Conservation (phyloP, 2,888 invertebrate genomes). For the Copidosoma aretas region DNA sequence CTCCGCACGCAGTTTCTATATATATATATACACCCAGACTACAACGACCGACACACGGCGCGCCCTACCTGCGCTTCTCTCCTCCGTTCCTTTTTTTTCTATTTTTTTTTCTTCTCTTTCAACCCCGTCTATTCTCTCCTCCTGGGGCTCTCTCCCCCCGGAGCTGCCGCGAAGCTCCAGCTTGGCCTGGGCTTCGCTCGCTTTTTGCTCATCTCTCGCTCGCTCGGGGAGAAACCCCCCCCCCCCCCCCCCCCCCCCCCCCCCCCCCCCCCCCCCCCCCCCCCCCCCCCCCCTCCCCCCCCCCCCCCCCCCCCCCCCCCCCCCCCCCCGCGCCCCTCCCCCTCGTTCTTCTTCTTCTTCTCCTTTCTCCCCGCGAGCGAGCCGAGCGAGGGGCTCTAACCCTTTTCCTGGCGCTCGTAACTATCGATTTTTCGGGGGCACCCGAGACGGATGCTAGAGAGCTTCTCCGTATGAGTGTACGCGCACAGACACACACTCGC, state of each 20-base stretch:
- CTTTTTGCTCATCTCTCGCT: conserved; percentile 48
- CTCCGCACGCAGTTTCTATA: neutral
- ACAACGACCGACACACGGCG: neutral
- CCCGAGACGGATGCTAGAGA: conserved; percentile 7
- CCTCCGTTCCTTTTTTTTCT: neutral
- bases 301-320: too few relatives aligned
- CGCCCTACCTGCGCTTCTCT: conserved; percentile 19
- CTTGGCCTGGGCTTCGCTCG: conserved; percentile 33
- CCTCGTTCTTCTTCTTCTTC: conserved; percentile 37
- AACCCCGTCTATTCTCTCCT: conserved; percentile 32
- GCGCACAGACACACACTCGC: neutral
- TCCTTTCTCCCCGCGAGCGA: conserved; percentile 42
- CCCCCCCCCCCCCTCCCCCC: conserved; percentile 13
- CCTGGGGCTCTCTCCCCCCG: conserved; percentile 25
- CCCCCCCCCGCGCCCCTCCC: too few relatives aligned
- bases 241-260: conserved; percentile 30
- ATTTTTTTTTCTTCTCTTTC: conserved; percentile 6
- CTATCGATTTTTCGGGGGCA: conserved; percentile 54
- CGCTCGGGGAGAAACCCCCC: conserved; percentile 6
- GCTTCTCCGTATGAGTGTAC: too few relatives aligned
- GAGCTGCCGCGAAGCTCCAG: neutral
- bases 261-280: conserved; percentile 11
- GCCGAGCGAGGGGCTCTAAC: conserved; percentile 57
- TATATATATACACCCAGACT: too few relatives aligned
- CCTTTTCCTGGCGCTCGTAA: conserved; percentile 55